Evolutionary conservation across 2,113 vertebrate genomes (phyloP).

Genomic region (Pomatostomus ruficeps): DNA sequence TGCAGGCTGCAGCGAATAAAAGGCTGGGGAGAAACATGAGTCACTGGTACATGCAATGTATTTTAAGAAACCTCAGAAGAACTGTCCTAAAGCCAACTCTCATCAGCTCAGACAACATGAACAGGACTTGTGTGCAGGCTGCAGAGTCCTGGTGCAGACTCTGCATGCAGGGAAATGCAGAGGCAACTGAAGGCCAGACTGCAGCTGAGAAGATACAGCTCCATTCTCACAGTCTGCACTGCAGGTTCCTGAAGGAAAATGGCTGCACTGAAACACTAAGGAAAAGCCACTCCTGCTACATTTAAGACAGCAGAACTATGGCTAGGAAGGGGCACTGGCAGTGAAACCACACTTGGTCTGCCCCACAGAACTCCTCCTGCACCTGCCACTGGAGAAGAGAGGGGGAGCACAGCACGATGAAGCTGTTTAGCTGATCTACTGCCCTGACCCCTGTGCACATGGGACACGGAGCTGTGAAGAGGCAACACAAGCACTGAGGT

Average conservation of each 20-base stretch:
- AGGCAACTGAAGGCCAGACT: background rate
- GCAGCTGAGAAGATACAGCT: background rate
- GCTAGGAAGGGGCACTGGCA: background rate
- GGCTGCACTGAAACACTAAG: background rate
- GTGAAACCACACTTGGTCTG: background rate
- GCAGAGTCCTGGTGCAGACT: background rate
- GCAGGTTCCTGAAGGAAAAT: background rate
- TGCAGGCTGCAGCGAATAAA: slow-evolving; percentile 94
- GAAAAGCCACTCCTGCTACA: background rate
- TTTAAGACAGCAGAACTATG: background rate
- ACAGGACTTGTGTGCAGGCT: background rate
- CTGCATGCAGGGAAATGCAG: background rate
- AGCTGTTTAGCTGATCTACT: background rate
- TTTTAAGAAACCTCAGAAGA: background rate
- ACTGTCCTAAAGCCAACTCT: background rate
- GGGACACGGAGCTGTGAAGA: background rate
- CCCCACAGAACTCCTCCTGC: background rate
- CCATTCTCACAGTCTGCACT: background rate
- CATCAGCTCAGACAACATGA: background rate
- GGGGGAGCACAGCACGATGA: background rate
- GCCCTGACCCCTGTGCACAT: background rate
- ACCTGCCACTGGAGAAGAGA: background rate
- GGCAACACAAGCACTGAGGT: background rate
- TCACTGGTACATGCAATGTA: background rate
- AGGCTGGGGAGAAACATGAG: slow-evolving; percentile 75